phyloP scores from a whole-genome alignment of 2,888 invertebrate species.

The Drosophila neonasuta region DNA sequence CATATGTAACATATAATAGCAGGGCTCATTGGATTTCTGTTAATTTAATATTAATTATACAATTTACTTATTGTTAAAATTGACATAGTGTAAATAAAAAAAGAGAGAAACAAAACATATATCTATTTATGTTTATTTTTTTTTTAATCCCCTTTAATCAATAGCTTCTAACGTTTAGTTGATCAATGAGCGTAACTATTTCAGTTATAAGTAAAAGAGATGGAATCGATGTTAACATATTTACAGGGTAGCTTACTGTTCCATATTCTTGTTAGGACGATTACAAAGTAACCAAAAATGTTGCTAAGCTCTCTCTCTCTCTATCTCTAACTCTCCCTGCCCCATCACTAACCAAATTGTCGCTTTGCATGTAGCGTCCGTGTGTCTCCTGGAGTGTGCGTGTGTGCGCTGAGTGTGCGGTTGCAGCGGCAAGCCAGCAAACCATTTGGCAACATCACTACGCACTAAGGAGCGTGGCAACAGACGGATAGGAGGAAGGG shows the following conservation, averaged over 20 bases:
- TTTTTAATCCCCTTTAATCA: no score
- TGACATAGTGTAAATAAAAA: no score
- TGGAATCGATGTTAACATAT: background rate
- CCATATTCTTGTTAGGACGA: constrained; percentile 18
- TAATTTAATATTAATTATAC: no score
- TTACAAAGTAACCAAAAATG: constrained; percentile 61
- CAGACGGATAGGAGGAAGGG: background rate
- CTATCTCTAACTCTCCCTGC: background rate
- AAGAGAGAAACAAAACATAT: no score
- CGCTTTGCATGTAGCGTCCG: constrained; percentile 32
- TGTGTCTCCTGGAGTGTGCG: constrained; percentile 15
- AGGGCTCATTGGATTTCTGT: no score
- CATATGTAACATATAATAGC: no score
- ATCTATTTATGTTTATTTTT: no score
- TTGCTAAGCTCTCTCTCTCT: constrained; percentile 33
- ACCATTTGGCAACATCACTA: constrained; percentile 41
- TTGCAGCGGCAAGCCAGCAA: constrained; percentile 40
- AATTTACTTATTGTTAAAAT: no score
- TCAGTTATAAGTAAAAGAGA: background rate
- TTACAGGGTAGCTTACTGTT: constrained; percentile 6
- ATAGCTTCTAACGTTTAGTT: no score
- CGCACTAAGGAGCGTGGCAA: background rate
- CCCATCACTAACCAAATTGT: constrained; percentile 51
- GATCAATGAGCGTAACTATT: background rate
- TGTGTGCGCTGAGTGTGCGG: constrained; percentile 34